Base-by-base conservation (phyloP, 2,113 vertebrate genomes). In the Peromyscus polionotus region DNA sequence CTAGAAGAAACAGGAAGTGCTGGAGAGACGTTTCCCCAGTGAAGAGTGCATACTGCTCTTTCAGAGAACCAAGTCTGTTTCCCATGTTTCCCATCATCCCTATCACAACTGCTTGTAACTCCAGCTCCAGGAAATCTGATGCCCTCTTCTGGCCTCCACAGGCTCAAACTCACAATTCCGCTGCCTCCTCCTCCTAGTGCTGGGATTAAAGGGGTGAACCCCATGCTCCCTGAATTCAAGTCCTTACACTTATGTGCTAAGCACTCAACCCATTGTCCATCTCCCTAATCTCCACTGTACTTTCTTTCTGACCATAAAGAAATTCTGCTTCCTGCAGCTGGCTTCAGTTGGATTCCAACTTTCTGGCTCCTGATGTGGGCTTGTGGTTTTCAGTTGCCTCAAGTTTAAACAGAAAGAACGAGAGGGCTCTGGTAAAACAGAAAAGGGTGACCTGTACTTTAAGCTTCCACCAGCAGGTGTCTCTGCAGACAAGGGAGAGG, bases 401-500 rank as follows among this genome's bases (percentile, higher is more conserved):
- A n/a, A 39, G 26, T 93, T 95, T 85, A 84, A 91, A 65, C 22
- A 89, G 89, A 67, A 87, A 94, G 79, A 39, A 54, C 83, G 65
- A 45, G 45, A 91, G 91, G 70, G 91, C 33, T 17, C 70, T 42
- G 45, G 33, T 8, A 16, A 59, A 79, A 11, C 7, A 36, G 51
- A 77, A 67, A 88, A 72, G 4, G 10, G 48, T 39, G 13, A 63
- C 36, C 8, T 92, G 96, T 59, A 70, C 68, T 97, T 93, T 16
- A 68, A 39, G 4, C 39, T 14, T 36, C 54, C 13, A 84, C 95
- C 98, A 97, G 97, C 72, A 97, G 98, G 75, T 95, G 98, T 96
- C 97, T 90, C 97, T 96, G 93, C 65, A 96, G 95, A 88, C 95
- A 93, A 98, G 92, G 93, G 36, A 97, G 93, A 97, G 57, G 42